Evolutionary conservation across 2,888 invertebrate species (phyloP), one percentile per base, ranked within the genome.

Genomic region (Hydropsyche betteni): DNA sequence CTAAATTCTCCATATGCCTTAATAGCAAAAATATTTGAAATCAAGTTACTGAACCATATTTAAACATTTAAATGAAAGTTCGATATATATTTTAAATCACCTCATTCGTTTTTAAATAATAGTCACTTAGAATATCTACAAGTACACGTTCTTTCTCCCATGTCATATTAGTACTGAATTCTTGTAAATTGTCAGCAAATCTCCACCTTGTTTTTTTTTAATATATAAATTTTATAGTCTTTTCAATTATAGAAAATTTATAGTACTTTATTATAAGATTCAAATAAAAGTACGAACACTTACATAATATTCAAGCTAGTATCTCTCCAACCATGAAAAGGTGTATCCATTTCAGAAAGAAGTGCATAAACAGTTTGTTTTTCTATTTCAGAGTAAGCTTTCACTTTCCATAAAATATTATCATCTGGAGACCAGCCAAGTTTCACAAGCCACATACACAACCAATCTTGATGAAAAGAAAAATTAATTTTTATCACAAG

Each of bases 371-470:
- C 88, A 0, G 88, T 87, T 81, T 88, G 86, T 1, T 85, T 83
- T 73, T 84, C 83, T 64, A 86, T 85, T 81, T 88, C 87, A 1
- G 90, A 91, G 80, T 88, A 89, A 80, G 90, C 86, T 79, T 89
- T 88, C n/a, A 92, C 86, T 16, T 85, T 85, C 81, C 92, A 85
- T 38, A 89, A 85, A 4, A 94, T 88, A 5, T 87, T 86, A 55
- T 91, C 90, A 14, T 89, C 89, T 44, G 89, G 88, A 75, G 90
- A 90, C 94, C 94, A 95, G 0, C 93, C 91, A 80, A 92, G 84
- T 24, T 89, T 87, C 0, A 89, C 86, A 80, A 89, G 86, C 83
- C 90, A 89, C 80, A 86, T 83, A 80, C 86, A 87, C 81, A 85
- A 86, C 87, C 88, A 88, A 80, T 87, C 88, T 87, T 77, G 4